Evolutionary conservation across 2,113 vertebrate genomes (phyloP).

Genomic region (Sphyrna mokarran): DNA sequence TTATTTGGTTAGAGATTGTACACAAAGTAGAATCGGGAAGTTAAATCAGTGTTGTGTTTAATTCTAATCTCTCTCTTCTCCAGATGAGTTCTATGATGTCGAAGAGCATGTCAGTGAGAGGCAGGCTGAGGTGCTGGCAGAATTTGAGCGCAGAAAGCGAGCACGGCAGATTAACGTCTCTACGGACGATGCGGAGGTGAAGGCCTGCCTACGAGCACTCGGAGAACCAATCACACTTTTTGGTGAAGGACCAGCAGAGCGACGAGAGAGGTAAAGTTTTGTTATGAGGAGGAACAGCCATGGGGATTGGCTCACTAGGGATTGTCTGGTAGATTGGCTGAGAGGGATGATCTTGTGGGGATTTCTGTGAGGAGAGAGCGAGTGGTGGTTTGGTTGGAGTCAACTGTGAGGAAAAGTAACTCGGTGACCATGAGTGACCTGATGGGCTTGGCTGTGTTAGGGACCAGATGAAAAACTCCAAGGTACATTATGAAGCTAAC

Average conservation of each 20-base stretch:
- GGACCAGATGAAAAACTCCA: no score
- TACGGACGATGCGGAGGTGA: constrained; percentile 89
- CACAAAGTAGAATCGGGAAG: background rate
- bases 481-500: no score
- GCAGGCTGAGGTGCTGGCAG: constrained; percentile 82
- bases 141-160: constrained; percentile 87
- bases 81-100: constrained; percentile 84
- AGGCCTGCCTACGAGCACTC: constrained; percentile 80
- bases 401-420: background rate
- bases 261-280: constrained; percentile 74
- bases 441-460: background rate
- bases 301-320: background rate
- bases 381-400: background rate
- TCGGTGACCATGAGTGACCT: background rate
- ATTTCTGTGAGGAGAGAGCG: background rate
- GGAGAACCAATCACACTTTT: constrained; percentile 91
- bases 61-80: background rate
- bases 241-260: constrained; percentile 88
- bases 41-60: background rate
- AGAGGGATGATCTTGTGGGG: background rate
- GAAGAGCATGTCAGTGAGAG: constrained; percentile 88
- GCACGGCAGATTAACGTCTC: constrained; percentile 92
- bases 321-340: background rate
- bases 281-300: background rate
- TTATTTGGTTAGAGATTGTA: background rate